Base-by-base conservation (phyloP, 2,797 vertebrate genomes). In the Loriculus beryllinus region DNA sequence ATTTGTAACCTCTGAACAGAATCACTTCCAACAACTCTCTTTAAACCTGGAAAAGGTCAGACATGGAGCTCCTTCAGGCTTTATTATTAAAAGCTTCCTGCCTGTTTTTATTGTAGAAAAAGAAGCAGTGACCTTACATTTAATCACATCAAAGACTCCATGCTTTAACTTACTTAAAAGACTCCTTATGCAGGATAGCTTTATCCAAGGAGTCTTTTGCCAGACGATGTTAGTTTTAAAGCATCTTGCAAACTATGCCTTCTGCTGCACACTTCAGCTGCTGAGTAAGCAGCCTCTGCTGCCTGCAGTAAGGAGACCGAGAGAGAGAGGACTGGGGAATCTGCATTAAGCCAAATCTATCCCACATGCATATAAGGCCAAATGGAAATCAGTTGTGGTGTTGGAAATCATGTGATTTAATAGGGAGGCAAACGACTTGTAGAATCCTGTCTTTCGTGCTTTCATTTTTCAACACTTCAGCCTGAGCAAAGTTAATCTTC, bases 201-300 rank as follows among this genome's bases (percentile, higher is more conserved):
- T 85, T 80, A 93, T 95, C 90, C 92, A 77, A 92, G 78, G 35
- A 83, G 26, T 81, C 43, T 93, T 88, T 90, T 11, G 20, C 79
- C 93, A 93, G 81, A 75, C 12, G 2, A 67, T 4, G 3, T 82
- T 92, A 28, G 80, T 93, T 95, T 82, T 45, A 88, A 86, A 92
- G 79, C 54, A 79, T 56, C 0, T 4, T 89, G 49, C 37, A 54
- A 82, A 95, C 65, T 54, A 76, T 39, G 56, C 54, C 79, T 48
- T 59, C 64, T 72, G 86, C 80, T 80, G 64, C 83, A 76, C 90
- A 64, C 22, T 85, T 63, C 72, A 80, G 68, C 67, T 80, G 95
- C 97, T 97, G 96, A 97, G 67, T 95, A 92, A 97, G 97, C 96
- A 96, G 43, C 29, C 43, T 79, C 52, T 31, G 15, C 49, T 81